Base-by-base conservation (phyloP, 2,113 vertebrate genomes). In the Peromyscus californicus region DNA sequence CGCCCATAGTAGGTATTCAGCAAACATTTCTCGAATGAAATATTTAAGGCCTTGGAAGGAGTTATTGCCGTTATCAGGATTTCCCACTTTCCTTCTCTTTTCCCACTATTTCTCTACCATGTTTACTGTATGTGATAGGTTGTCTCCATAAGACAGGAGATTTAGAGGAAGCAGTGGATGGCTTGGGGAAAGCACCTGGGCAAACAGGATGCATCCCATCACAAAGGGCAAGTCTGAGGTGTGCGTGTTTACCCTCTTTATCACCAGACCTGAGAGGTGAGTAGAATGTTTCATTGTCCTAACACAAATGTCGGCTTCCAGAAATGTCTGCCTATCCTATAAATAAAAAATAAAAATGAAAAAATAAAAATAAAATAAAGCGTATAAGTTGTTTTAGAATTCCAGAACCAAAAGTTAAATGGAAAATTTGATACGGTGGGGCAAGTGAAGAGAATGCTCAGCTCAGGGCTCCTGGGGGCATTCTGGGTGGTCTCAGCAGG, bases 401-500 rank as follows among this genome's bases (percentile, higher is more conserved):
- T 87, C 61, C n/a, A 65, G 54, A 36, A 79, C 69, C 87, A 39
- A 80, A 85, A 48, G 19, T 42, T 45, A 36, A 86, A 61, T 2
- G 29, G 95, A 63, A 79, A 22, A 36, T 21, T 54, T 24, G 70
- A 45, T 8, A 31, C 7, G 0, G 26, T 26, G 9, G 13, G 31
- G 13, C 15, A n/a, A 74, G 26, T 10, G 5, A 33, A 24, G 29
- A 39, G 57, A 82, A 19, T 36, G 29, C 86, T 75, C 7, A 51
- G 15, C 33, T 11, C 42, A 10, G 36, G 78, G 48, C 17, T 17
- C 24, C 63, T 9, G 3, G 19, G 61, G 16, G 33, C 61, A 17
- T 12, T 0, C 26, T 29, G 61, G 39, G 39, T 6, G 39, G n/a
- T 7, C 1, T 36, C 1, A 24, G 61, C 16, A 3, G 22, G 0